Evolutionary conservation across 2,888 invertebrate species (phyloP), one percentile per base, ranked within the genome.

Genomic region (Papilio elwesi): DNA sequence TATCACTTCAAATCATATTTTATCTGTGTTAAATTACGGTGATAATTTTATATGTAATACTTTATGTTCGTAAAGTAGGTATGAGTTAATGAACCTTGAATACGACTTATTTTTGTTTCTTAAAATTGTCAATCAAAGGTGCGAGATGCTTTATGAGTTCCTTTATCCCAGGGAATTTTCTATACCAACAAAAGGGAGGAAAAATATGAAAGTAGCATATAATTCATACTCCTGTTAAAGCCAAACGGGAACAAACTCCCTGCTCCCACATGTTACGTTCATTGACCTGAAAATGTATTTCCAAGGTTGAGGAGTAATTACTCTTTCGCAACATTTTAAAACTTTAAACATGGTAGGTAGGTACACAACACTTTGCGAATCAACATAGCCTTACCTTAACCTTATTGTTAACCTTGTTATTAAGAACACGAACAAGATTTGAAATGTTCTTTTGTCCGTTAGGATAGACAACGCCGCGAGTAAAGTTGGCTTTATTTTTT

Each of bases 401-500:
- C n/a, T n/a, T n/a, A n/a, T n/a, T n/a, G n/a, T n/a, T n/a, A 59
- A 69, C 38, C 65, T 65, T 49, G 51, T 59, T 69, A 26, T 43
- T 51, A 57, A 65, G 38, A 66, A 59, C 71, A 65, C 55, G 16
- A n/a, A 43, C 36, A 26, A 49, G 59, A 59, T 64, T 68, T 43
- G 36, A 64, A 52, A 53, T 51, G 38, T 64, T 68, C 52, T 62
- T 59, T 55, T 66, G 53, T 48, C 66, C 65, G 67, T 72, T 68
- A 63, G 48, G 52, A 62, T 38, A 67, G 67, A 68, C 57, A 57
- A 52, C 59, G 59, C 26, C 10, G n/a, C 43, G 16, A 26, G 52
- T 49, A 47, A 47, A 47, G 66, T 68, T 36, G 11, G 57, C 67
- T 66, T 66, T 51, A 12, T 70, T 63, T 71, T 71, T 59, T 26